A percentile compares a stretch with the other conserved stretches of the same genome.
Conservation (phyloP, 2,797 vertebrate species). For the Podarcis siculus region DNA sequence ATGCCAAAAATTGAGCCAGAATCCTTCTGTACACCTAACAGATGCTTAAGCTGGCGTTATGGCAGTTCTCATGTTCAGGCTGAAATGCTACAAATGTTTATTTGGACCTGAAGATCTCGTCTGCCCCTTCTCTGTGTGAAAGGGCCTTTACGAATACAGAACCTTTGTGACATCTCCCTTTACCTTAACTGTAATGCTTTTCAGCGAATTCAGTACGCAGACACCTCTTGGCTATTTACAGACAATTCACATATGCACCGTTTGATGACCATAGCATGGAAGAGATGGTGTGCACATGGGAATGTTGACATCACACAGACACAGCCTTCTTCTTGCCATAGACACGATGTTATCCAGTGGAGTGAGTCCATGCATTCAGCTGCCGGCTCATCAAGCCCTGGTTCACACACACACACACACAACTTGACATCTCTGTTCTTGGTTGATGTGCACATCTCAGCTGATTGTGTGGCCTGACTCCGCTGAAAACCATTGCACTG, state of each 20-base stretch:
- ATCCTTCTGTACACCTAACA: neutral
- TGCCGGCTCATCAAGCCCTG: neutral
- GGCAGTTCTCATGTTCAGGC: too few relatives aligned
- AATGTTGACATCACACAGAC: neutral
- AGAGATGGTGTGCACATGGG: neutral
- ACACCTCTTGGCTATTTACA: too few relatives aligned
- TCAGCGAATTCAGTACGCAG: neutral
- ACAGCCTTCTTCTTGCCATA: neutral
- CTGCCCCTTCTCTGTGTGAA: neutral
- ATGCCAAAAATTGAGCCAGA: neutral
- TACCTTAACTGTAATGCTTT: neutral
- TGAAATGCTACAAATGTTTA: neutral
- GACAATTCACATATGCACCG: neutral
- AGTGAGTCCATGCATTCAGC: neutral
- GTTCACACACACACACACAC: too few relatives aligned
- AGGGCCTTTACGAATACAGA: neutral
- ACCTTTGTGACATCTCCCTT: neutral
- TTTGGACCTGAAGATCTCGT: neutral
- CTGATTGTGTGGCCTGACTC: neutral
- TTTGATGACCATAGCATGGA: neutral
- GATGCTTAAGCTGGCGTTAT: neutral
- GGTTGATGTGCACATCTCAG: neutral
- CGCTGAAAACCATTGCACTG: neutral
- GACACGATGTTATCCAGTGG: too few relatives aligned
- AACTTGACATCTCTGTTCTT: neutral